Percentiles rank a stretch among this genome's conserved stretches.
Conservation (phyloP, 2,113 vertebrate genomes). For the Pterophyllum scalare region DNA sequence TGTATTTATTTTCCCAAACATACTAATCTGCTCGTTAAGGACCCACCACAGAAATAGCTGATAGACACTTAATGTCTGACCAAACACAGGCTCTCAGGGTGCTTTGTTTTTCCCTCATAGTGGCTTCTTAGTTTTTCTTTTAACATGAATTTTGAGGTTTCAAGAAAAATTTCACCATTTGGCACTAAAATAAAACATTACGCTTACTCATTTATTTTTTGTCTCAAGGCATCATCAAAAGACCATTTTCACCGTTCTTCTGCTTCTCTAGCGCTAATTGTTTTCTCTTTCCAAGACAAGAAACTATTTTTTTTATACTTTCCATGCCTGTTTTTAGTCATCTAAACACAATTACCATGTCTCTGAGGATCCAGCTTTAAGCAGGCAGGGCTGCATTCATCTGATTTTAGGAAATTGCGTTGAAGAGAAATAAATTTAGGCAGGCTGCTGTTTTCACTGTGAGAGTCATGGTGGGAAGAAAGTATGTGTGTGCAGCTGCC, state of each 20-base stretch:
- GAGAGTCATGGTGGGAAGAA: background rate
- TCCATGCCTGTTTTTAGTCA: constrained; percentile 55
- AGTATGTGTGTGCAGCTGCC: background rate
- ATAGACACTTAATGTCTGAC: background rate
- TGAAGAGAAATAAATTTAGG: constrained; percentile 31
- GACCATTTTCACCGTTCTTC: constrained; percentile 27
- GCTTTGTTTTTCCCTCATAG: constrained; percentile 16
- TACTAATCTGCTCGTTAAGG: background rate
- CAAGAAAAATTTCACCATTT: background rate
- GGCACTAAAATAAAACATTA: constrained; percentile 35
- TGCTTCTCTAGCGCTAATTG: constrained; percentile 35
- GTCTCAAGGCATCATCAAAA: constrained; percentile 36
- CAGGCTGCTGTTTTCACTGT: constrained; percentile 13
- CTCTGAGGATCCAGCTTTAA: constrained; percentile 33
- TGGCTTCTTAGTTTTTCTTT: background rate
- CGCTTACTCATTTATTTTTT: constrained; percentile 29
- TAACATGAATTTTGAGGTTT: background rate
- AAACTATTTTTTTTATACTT: constrained; percentile 34
- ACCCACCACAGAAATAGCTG: constrained; percentile 4
- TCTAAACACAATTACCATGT: constrained; percentile 41
- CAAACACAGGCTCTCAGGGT: background rate
- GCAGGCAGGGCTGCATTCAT: constrained; percentile 20
- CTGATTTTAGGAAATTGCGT: constrained; percentile 23
- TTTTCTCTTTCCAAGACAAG: constrained; percentile 30
- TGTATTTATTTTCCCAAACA: too few species aligned